Evolutionary conservation across 2,797 vertebrate genomes (phyloP), one percentile per base, ranked within the genome.

Genomic region (Thamnophis elegans): DNA sequence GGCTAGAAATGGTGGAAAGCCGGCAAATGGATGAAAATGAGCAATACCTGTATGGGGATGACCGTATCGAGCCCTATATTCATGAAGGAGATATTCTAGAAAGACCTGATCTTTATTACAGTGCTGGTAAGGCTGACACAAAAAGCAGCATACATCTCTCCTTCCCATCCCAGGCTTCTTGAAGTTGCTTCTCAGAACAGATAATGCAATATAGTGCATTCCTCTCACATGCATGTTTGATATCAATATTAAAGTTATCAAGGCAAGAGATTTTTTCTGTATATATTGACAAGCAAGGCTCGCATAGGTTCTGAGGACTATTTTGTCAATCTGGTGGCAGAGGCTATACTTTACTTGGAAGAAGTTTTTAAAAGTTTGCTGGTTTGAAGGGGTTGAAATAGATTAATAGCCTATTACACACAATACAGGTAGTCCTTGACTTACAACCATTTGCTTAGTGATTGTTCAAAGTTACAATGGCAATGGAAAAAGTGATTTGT

Each of bases 1-100:
- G 99, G 99, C 95, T 99, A 94, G 99, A 99, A 96, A 99, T 99
- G 99, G 98, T 99, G 89, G 98, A 98, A 97, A 99, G 98, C 95
- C 97, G 98, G 6, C 98, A 98, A 95, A 96, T 98, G 98, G 98
- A 99, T 11, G 98, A 98, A 59, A 98, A 96, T 0, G 98, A 98
- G 53, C 97, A 98, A 85, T 98, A 97, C 91, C 94, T 99, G 91
- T 99, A 98, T 16, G 98, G 98, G 0, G 98, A 99, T 12, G 98
- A 99, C 5, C 97, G 95, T 20, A 97, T 98, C 51, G 99, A 99
- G 90, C 97, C 98, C 5, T 98, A 98, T 93, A 97, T 98, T 59
- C 98, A 98, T 1, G 98, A 97, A 91, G 96, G 97, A n/a, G 98
- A 99, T 93, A 97, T 99, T 94, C 97, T 99, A 88, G 98, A 99